Percentiles rank a stretch among this genome's conserved stretches.
These are phyloP conservation scores for Balaeniceps rex DNA, from an alignment of 2,113 vertebrate genomes.

Conservation along the genomic window DNA sequence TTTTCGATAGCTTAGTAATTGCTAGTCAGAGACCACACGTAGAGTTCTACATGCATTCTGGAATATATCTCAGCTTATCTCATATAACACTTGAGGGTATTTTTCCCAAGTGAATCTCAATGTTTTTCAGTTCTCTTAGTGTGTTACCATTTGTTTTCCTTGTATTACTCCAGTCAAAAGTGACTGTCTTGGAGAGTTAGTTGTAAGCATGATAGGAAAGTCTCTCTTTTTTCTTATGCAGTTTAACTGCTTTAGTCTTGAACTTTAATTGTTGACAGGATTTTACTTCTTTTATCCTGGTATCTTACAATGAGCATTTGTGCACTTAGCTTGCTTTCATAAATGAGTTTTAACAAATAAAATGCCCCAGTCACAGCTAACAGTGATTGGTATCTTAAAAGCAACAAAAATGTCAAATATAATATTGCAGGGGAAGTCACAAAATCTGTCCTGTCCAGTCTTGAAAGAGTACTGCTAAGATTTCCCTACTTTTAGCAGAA, in stretches of 20 bases:
- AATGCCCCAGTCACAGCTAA: neutral
- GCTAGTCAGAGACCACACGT: conserved; percentile 14
- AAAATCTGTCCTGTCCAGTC: neutral
- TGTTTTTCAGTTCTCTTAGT: conserved; percentile 39
- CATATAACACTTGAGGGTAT: conserved; percentile 3
- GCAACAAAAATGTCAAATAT: neutral
- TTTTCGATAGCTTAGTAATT: conserved; percentile 16
- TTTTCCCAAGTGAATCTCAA: conserved; percentile 32
- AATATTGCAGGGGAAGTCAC: neutral
- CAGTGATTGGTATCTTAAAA: neutral
- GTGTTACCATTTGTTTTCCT: conserved; percentile 44
- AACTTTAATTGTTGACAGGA: neutral
- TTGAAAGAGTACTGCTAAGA: neutral
- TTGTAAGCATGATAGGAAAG: neutral
- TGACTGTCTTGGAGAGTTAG: conserved; percentile 2
- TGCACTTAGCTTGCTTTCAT: neutral
- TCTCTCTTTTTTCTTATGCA: neutral
- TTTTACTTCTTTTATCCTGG: neutral
- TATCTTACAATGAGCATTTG: neutral
- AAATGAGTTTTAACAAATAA: neutral
- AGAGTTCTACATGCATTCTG: conserved; percentile 12
- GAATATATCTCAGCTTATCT: conserved; percentile 33
- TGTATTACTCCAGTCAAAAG: conserved; percentile 8
- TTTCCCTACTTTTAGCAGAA: neutral
- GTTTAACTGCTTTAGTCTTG: neutral